Conservation (phyloP, 1,140 invertebrate species). For the Schlechtendalia chinensis region DNA sequence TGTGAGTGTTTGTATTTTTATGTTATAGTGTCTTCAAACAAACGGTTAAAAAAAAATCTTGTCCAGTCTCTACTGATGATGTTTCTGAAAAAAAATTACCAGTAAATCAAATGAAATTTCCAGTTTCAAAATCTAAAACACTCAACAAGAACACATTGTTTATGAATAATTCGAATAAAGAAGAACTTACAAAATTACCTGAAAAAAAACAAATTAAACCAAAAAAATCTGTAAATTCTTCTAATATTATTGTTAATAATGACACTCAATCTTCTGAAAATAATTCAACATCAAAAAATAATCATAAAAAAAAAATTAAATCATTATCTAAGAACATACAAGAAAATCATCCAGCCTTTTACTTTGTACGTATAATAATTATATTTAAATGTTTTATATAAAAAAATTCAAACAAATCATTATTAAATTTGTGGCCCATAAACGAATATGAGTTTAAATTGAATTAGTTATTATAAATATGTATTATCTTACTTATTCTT, state of each 20-base stretch:
- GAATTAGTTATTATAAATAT: too few species aligned
- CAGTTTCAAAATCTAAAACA: not conserved
- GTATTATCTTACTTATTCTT: too few species aligned
- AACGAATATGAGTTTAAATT: too few species aligned
- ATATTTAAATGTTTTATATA: too few species aligned
- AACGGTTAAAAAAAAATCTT: conserved; percentile 18
- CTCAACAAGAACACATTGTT: not conserved
- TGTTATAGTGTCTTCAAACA: conserved; percentile 24
- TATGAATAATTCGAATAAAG: not conserved
- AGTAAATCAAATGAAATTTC: not conserved
- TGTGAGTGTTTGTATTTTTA: not conserved
- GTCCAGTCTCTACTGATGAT: not conserved
- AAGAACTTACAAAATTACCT: not conserved
- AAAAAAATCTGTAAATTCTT: not conserved
- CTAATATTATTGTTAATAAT: not conserved
- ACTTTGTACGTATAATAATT: conserved; percentile 27
- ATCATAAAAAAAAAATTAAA: not conserved
- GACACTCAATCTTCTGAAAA: not conserved
- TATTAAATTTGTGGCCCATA: too few species aligned
- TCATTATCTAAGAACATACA: not conserved
- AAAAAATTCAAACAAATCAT: too few species aligned
- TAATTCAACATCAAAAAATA: not conserved
- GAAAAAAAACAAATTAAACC: not conserved
- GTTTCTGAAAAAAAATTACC: conserved; percentile 2
- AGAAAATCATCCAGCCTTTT: not conserved